Base-by-base conservation (phyloP, 1,140 invertebrate genomes). In the Calliopsis andreniformis region DNA sequence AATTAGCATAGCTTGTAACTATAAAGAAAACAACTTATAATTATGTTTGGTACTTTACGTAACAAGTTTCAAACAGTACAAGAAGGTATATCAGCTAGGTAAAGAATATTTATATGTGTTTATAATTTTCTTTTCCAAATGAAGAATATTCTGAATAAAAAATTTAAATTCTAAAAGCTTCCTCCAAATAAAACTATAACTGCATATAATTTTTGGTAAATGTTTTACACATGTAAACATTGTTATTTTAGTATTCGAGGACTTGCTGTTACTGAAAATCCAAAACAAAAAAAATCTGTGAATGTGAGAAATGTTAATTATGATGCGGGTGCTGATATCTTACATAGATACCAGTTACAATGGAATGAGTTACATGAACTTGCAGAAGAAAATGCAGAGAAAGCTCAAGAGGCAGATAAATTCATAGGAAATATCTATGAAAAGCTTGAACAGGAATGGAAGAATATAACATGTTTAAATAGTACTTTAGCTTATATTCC, bases 331-430 rank as follows among this genome's bases (percentile, higher is more conserved):
- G 92, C 93, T 10, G 93, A 94, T 78, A 80, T 95, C 63, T 87
- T 95, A 28, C 91, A 93, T 76, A 93, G 94, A 79, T 96, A 94
- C 88, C 94, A 95, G 85, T 88, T 93, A 42, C 91, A 94, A 61
- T 96, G 95, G 95, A 93, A 92, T 78, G 93, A 94, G 75, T 77
- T 96, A 20, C 95, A 95, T 78, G 88, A 93, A 64, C 86, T 94
- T 18, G 93, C 94, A 47, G 94, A 95, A 86, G 92, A 94, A 69
- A 95, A 95, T 91, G 93, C 94, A 3, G 89, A 90, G 71, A 92
- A 92, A 81, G 94, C 94, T 23, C 92, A 93, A 85, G 88, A 92
- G 87, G 92, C 94, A 2, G 94, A 95, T 88, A 85, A 88, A n/a
- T 73, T 93, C 18, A 94, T 95, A 78, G 86, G 88, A 4, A 89